phyloP scores from a whole-genome alignment of 2,888 invertebrate genomes.

The Cremastinae sp. region DNA sequence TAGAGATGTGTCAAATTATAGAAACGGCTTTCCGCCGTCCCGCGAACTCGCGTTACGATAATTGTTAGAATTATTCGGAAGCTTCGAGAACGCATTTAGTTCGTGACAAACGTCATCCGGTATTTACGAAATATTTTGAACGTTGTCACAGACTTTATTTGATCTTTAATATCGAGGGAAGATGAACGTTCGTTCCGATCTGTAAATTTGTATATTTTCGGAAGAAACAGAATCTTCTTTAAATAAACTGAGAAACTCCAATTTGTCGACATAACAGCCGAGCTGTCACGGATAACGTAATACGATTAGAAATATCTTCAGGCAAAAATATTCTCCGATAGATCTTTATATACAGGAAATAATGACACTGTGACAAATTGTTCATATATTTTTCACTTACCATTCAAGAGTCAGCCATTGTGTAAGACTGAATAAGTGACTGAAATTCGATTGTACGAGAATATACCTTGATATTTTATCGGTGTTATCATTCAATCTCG shows the following conservation, averaged over 20 bases:
- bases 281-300: conserved; percentile 7
- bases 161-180: neutral
- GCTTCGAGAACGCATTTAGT: neutral
- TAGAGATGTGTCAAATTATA: conserved; percentile 15
- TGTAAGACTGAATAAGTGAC: too few relatives aligned
- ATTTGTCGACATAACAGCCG: conserved; percentile 5
- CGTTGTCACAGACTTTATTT: neutral
- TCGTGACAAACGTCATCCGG: conserved; percentile 38
- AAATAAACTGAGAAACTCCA: conserved; percentile 12
- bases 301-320: neutral
- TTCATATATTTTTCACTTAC: too few relatives aligned
- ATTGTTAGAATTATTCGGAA: conserved; percentile 38
- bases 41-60: conserved; percentile 2
- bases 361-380: neutral
- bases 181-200: neutral
- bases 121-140: conserved; percentile 12
- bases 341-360: neutral
- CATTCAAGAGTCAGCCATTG: too few relatives aligned
- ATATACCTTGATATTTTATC: too few relatives aligned
- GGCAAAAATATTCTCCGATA: neutral
- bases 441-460: too few relatives aligned
- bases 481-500: too few relatives aligned
- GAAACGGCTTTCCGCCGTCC: neutral
- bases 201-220: conserved; percentile 17
- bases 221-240: neutral